Base-by-base conservation (phyloP, 2,888 invertebrate species). In the Ditula angustiorana region DNA sequence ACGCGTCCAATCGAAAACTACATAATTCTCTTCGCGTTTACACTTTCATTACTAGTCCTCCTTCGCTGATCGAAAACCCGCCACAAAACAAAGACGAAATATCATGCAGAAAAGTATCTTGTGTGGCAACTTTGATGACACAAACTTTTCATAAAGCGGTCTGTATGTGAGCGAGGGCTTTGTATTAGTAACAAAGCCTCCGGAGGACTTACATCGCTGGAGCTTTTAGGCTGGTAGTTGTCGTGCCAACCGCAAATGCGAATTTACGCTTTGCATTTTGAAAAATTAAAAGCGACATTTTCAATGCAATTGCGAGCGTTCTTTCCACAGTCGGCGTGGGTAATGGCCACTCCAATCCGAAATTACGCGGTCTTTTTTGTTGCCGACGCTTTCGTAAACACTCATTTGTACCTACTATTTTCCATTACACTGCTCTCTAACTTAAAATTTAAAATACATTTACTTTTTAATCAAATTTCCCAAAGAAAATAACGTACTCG, bases 201-300 rank as follows among this genome's bases (percentile, higher is more conserved):
- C 55, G 50, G 72, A 81, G 75, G 81, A 80, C 84, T 85, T 83
- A 79, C 80, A 79, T 81, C 79, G 80, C 78, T 77, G 79, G 79
- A 78, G 91, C 90, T 91, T 91, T 91, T 90, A 90, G 89, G 86
- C 86, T 80, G 80, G 85, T 82, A 85, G 87, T 86, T 88, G 85
- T 86, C 84, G 83, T 86, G 77, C 83, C 83, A 79, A 73, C 84
- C 84, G 77, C 90, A 89, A 88, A 90, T 84, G 85, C 80, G 82
- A 89, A 90, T 88, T 89, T 88, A 86, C 85, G 85, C 87, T 91
- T 88, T 88, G 87, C 85, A 87, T 88, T 90, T 88, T 81, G 86
- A 88, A 88, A 90, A 90, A 90, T 89, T 89, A 89, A 90, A 91
- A 90, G 87, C 88, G 84, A 87, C 90, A 85, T 87, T 91, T 87